A percentile compares a stretch with the other conserved stretches of the same genome.
phyloP scores from a whole-genome alignment of 2,113 vertebrate species.

The Corythornis cristatus region DNA sequence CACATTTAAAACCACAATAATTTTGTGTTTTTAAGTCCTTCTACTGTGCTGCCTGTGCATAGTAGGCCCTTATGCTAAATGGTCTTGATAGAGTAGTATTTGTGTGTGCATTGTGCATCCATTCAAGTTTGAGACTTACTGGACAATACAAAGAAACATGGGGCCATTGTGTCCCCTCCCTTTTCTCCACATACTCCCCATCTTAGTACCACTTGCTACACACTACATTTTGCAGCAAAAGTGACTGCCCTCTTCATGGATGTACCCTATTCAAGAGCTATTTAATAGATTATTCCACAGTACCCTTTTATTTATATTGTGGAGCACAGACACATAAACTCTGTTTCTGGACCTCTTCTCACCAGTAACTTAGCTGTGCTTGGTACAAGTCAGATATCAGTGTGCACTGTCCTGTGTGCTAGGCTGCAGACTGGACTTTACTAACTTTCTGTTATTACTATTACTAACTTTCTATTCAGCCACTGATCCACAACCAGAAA shows the following conservation, averaged over 20 bases:
- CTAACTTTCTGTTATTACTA: not conserved
- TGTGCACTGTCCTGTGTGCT: not conserved
- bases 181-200: not conserved
- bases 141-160: not conserved
- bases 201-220: not conserved
- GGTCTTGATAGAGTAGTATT: not conserved
- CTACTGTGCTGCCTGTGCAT: not conserved
- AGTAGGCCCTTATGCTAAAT: not conserved
- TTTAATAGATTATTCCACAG: not conserved
- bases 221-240: not conserved
- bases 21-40: not conserved
- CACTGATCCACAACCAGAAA: not conserved
- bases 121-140: not conserved
- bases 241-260: not conserved
- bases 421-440: not conserved
- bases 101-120: not conserved
- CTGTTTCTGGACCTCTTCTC: not conserved
- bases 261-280: not conserved
- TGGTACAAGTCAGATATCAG: not conserved
- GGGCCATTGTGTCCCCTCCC: not conserved
- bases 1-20: not conserved
- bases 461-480: not conserved
- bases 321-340: not conserved
- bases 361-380: not conserved
- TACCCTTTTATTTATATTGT: not conserved